Evolutionary conservation across 1,140 invertebrate genomes (phyloP), one percentile per base, ranked within the genome.

Genomic region (Parasteatoda tepidariorum): DNA sequence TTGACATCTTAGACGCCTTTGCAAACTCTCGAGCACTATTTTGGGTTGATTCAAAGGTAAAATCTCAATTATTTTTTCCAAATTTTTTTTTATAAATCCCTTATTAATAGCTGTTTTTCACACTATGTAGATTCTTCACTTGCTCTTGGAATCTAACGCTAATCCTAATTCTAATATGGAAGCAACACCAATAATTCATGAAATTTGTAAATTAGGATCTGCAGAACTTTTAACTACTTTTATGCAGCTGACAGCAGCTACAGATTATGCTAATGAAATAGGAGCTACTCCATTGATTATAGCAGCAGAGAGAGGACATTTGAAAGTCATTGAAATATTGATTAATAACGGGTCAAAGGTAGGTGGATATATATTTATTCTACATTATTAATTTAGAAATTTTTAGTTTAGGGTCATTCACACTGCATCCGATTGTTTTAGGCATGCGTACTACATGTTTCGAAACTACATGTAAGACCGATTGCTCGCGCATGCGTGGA

Each of bases 281-380:
- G 71, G 71, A 6, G 31, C 24, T 26, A 75, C 71, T 3, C 30
- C 71, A 38, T 24, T 38, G 30, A 75, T 75, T 54, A 57, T 61
- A 62, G 71, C 71, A 1, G 71, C 33, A 26, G n/a, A 61, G 13
- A 0, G 34, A 9, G 71, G 71, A 61, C n/a, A 75, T 22, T 75
- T 38, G 71, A 62, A 75, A 75, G 28, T 75, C n/a, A 33, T 61
- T 3, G 55, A 75, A 18, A 26, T 26, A 15, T 59, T 75, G 18
- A 11, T 75, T 7, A n/a, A 11, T 18, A 31, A 54, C 28, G 71
- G 55, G 38, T 30, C 71, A 34, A 33, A 75, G 57, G 71, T 75
- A 2, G 22, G 18, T 15, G 6, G n/a, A 24, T 9, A 22, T 11
- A 0, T 3, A 24, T 28, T 24, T 9, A 0, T 22, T 9, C 26